Evolutionary conservation across 2,888 invertebrate genomes (phyloP).

Genomic region (Drosophila mettleri): DNA sequence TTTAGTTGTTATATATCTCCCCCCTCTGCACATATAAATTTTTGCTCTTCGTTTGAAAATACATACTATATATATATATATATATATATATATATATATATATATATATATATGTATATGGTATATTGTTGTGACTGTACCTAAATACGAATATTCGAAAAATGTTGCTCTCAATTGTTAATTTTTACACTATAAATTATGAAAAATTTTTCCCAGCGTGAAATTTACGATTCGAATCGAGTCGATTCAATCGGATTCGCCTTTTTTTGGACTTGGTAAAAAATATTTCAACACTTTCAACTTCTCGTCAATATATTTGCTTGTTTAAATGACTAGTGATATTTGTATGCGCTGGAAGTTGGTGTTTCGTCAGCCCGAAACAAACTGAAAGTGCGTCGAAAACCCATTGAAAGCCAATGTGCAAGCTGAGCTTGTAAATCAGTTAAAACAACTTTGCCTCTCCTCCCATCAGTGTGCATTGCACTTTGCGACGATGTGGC

Average conservation of each 20-base stretch:
- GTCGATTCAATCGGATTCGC: no score
- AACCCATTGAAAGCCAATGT: background rate
- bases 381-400: background rate
- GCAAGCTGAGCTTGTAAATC: background rate
- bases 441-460: no score
- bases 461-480: background rate
- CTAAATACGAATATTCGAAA: conserved; percentile 31
- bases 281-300: conserved; percentile 48
- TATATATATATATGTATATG: conserved; percentile 12
- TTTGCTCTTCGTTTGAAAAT: conserved; percentile 33
- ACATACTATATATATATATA: conserved; percentile 5
- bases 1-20: conserved; percentile 41
- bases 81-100: conserved; percentile 14
- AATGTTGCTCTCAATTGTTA: conserved; percentile 17
- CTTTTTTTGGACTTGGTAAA: conserved; percentile 31
- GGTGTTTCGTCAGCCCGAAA: background rate
- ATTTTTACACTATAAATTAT: conserved; percentile 7
- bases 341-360: conserved; percentile 39
- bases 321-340: conserved; percentile 62
- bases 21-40: conserved; percentile 21
- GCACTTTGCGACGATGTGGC: conserved; percentile 3
- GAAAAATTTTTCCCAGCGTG: conserved; percentile 8
- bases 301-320: conserved; percentile 10
- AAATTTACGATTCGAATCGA: conserved; percentile 8
- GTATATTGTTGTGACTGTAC: conserved; percentile 35